Percentiles rank a stretch among this genome's conserved stretches.
Conservation (phyloP, 2,113 vertebrate species). For the Lagopus leucura region DNA sequence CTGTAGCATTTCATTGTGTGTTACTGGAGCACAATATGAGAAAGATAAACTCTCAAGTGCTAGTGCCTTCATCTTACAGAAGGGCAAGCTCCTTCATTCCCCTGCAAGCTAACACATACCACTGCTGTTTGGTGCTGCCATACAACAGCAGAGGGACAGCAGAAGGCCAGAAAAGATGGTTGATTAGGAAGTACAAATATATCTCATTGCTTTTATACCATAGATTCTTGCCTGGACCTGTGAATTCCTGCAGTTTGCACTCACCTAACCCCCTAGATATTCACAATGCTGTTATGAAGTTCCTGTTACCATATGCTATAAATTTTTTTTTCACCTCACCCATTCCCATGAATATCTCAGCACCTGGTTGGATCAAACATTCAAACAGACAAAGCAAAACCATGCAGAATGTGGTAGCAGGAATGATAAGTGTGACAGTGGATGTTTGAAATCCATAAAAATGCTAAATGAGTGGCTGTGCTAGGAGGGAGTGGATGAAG, state of each 20-base stretch:
- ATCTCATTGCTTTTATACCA: background rate
- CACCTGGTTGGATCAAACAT: conserved; percentile 17
- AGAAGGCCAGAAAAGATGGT: background rate
- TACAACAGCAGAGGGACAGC: background rate
- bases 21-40: background rate
- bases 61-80: background rate
- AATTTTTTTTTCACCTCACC: conserved; percentile 1
- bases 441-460: background rate
- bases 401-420: background rate
- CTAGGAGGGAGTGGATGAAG: background rate
- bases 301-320: background rate
- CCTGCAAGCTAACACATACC: background rate
- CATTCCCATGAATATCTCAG: background rate
- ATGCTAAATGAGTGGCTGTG: background rate
- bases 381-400: background rate
- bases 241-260: conserved; percentile 3
- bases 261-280: background rate
- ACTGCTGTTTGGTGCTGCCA: background rate
- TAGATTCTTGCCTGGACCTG: background rate
- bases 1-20: accelerated
- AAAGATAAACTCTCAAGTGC: background rate
- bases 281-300: background rate
- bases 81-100: background rate
- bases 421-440: background rate
- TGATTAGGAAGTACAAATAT: background rate